phyloP scores from a whole-genome alignment of 1,140 invertebrate genomes.

The Helicoverpa zea region DNA sequence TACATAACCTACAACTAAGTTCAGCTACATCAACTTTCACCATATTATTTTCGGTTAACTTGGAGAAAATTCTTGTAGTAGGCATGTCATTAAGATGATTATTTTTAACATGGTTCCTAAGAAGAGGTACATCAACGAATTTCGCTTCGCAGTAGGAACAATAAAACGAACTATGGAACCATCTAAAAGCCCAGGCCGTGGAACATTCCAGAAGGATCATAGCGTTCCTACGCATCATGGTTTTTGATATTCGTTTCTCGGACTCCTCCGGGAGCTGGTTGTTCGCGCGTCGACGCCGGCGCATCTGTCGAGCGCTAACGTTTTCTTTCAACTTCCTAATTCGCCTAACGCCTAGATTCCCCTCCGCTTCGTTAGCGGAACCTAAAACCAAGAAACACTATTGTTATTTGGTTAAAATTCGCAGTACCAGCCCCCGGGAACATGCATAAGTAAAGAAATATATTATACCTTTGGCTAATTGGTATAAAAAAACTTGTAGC shows the following conservation, averaged over 20 bases:
- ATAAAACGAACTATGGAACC: slow-evolving; percentile 75
- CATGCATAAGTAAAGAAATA: slow-evolving; percentile 44
- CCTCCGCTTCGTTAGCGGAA: slow-evolving; percentile 70
- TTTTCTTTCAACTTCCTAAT: slow-evolving; percentile 79
- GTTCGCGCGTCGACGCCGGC: slow-evolving; percentile 75
- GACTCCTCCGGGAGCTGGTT: slow-evolving; percentile 79
- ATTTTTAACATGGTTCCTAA: slow-evolving; percentile 67
- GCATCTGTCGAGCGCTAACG: slow-evolving; percentile 77
- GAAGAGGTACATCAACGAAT: slow-evolving; percentile 66
- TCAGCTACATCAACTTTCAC: slow-evolving; percentile 76
- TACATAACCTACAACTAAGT: slow-evolving; percentile 78
- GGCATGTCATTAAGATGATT: slow-evolving; percentile 68
- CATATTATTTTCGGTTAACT: slow-evolving; percentile 85
- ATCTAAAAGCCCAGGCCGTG: slow-evolving; percentile 80
- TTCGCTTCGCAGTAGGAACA: slow-evolving; percentile 79
- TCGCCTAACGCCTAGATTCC: slow-evolving; percentile 61
- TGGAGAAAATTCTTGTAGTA: slow-evolving; percentile 75
- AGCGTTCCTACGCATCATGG: slow-evolving; percentile 81
- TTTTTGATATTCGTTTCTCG: slow-evolving; percentile 76
- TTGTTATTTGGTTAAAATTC: slow-evolving; percentile 54
- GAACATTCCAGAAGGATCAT: slow-evolving; percentile 77
- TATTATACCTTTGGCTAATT: no score
- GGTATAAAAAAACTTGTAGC: no score
- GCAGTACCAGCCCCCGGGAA: slow-evolving; percentile 31
- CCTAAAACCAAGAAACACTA: slow-evolving; percentile 80